Percentiles rank a stretch among this genome's conserved stretches.
Evolutionary conservation across 2,797 vertebrate species (phyloP).

Genomic region (Pipistrellus pipistrellus): DNA sequence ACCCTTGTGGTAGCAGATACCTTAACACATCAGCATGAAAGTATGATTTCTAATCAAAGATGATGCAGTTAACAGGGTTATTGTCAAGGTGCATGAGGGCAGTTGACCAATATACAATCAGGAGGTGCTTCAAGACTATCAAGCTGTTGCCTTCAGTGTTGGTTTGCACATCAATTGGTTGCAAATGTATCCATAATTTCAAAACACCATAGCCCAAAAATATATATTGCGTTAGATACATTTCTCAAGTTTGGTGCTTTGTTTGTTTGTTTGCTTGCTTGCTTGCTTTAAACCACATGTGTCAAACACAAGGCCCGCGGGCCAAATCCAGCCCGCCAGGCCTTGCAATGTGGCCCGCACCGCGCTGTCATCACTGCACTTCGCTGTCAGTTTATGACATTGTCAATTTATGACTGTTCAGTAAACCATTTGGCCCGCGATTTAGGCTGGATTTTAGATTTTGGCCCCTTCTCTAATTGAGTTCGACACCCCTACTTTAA

Average conservation of each 20-base stretch:
- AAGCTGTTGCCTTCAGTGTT: background rate
- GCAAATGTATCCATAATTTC: background rate
- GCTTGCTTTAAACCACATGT: background rate
- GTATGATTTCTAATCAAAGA: background rate
- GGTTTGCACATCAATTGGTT: conserved; percentile 5
- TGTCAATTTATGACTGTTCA: too few species aligned
- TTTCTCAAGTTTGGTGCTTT: conserved; percentile 27
- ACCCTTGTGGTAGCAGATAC: background rate
- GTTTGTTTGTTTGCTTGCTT: conserved; percentile 20
- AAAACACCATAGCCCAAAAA: background rate
- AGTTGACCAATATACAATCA: background rate
- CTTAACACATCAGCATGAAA: background rate
- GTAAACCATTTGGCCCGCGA: too few species aligned
- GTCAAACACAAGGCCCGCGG: too few species aligned
- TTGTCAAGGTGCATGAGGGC: background rate
- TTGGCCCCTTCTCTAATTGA: too few species aligned
- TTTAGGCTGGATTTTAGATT: too few species aligned
- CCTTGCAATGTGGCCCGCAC: too few species aligned
- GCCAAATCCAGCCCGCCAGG: too few species aligned
- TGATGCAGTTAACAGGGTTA: background rate
- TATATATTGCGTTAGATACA: background rate
- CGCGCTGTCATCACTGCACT: too few species aligned
- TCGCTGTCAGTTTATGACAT: too few species aligned
- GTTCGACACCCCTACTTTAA: too few species aligned
- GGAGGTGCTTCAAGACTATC: background rate